phyloP scores from a whole-genome alignment of 2,113 vertebrate genomes.

The Sander lucioperca region DNA sequence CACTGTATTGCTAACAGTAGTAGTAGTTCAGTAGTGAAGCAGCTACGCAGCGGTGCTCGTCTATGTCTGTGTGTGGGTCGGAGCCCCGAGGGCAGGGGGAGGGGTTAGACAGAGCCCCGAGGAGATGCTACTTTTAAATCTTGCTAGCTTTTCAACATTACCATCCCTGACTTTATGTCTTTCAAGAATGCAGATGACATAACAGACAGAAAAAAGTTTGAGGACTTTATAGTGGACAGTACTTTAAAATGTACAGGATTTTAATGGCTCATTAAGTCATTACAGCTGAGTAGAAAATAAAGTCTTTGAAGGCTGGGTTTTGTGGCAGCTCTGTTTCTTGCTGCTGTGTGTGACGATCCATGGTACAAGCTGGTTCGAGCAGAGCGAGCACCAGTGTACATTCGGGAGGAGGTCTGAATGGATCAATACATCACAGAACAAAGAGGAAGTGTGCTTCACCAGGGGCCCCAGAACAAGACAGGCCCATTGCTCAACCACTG shows the following conservation, averaged over 20 bases:
- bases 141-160: no score
- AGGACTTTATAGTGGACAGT: background rate
- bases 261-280: constrained; percentile 11
- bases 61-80: no score
- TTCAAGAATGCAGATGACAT: constrained; percentile 14
- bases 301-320: constrained; percentile 6
- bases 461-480: constrained; percentile 70
- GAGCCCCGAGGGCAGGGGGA: no score
- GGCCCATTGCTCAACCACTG: constrained; percentile 77
- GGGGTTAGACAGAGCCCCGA: no score
- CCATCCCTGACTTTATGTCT: background rate
- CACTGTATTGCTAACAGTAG: no score
- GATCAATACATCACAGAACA: constrained; percentile 82
- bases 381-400: constrained; percentile 54
- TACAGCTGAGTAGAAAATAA: constrained; percentile 11
- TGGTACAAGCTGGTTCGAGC: constrained; percentile 50
- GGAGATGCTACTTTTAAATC: no score
- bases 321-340: constrained; percentile 3
- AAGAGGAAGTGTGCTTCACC: constrained; percentile 76
- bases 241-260: background rate
- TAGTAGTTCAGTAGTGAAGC: no score
- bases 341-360: constrained; percentile 49
- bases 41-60: no score
- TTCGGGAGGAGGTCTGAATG: constrained; percentile 70
- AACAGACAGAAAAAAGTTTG: background rate